These are phyloP conservation scores for Turdus rufiventris DNA, from an alignment of 2,113 vertebrate genomes.

Conservation along the genomic window DNA sequence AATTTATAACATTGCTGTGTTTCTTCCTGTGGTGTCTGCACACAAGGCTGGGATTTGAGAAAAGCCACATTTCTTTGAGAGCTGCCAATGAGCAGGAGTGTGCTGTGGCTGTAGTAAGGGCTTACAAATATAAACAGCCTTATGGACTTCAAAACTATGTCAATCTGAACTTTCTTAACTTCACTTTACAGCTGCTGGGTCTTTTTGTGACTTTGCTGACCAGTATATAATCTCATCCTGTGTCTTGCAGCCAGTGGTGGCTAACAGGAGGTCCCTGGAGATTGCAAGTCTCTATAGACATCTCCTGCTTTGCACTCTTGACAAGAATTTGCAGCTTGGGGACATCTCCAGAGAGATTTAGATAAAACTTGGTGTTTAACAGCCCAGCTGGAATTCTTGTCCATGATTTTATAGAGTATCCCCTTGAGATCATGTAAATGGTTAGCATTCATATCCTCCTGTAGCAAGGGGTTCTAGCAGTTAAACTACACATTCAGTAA, in stretches of 20 bases:
- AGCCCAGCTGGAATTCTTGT: neutral
- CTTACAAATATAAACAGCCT: neutral
- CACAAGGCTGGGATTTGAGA: neutral
- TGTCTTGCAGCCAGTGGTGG: neutral
- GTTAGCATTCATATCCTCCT: neutral
- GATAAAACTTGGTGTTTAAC: neutral
- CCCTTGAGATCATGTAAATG: neutral
- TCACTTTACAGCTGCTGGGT: neutral
- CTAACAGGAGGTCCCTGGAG: neutral
- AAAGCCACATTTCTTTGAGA: accelerated
- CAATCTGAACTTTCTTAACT: neutral
- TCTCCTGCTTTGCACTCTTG: neutral
- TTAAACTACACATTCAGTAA: neutral
- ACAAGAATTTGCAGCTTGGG: neutral
- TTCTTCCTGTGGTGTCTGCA: neutral
- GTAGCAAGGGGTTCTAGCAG: neutral
- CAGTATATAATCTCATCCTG: neutral
- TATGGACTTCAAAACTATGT: neutral
- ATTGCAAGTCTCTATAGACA: neutral
- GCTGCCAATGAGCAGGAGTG: neutral
- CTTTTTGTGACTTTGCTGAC: neutral
- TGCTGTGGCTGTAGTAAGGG: neutral
- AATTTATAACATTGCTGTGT: neutral
- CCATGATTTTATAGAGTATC: neutral
- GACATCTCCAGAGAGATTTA: neutral